These are phyloP conservation scores for Felis catus DNA, from an alignment of 2,113 vertebrate genomes.

Conservation along the genomic window F.catus_Fca126_mat1.0 CM031421.1:13092001-13092500, in stretches of 20 bases:
- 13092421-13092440: not conserved
- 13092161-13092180: not conserved
- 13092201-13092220: not conserved
- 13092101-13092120: not conserved
- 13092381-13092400: not conserved
- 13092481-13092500: conserved; percentile 33
- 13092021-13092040: not conserved
- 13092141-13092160: not conserved
- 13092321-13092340: not conserved
- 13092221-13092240: not conserved
- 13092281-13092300: rapidly evolving
- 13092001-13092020: not conserved
- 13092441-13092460: not conserved
- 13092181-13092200: not conserved
- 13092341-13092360: not conserved
- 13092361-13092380: not conserved
- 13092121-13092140: not conserved
- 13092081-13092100: not conserved
- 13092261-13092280: not conserved
- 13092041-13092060: not conserved
- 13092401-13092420: not conserved
- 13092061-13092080: not conserved
- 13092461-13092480: not conserved
- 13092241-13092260: not conserved
- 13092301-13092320: not conserved